Base-by-base conservation (phyloP, 2,113 vertebrate genomes). In the Platycercus adscitus region DNA sequence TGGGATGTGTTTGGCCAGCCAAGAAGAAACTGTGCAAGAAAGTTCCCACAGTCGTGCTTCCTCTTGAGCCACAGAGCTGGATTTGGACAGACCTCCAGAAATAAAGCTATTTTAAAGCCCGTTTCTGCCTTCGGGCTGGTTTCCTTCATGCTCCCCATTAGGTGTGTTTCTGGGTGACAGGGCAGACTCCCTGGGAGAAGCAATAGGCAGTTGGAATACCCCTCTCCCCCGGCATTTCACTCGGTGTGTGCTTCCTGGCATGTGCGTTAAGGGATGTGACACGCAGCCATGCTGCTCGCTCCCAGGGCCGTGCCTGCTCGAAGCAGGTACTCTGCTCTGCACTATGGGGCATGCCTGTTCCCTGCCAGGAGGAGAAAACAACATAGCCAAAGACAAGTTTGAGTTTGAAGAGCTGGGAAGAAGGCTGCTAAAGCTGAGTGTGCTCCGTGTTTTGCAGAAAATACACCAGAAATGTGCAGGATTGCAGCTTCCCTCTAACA, bases 211-310 rank as follows among this genome's bases (percentile, higher is more conserved):
- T 20, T 83, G 58, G 31, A 52, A 61, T 58, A 55, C 21, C 43
- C 16, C 53, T 61, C 41, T 88, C 16, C 49, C 14, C 20, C 0
- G 0, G 5, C 20, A 8, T 47, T 72, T 65, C 17, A 17, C 2
- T 4, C 24, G 43, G 61, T 52, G 15, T 20, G 4, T 0, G 7
- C 29, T 55, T 64, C 70, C 81, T 35, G 29, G 21, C 39, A 26
- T 0, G 0, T 14, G 31, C 0, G 0, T 25, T 23, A 70, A 5
- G 46, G 83, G 18, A 28, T 47, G 37, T 5, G 41, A 37, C 0
- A 0, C 8, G 29, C 50, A 52, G 50, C 72, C 39, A 15, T 5
- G 3, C 18, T 0, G 0, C 53, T n/a, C 5, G 0, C 66, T 31
- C 24, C 52, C n/a, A 5, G 2, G 2, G 37, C 61, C 1, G 0